Conservation (phyloP, 2,797 vertebrate genomes). For the Arnoldichthys spilopterus region DNA sequence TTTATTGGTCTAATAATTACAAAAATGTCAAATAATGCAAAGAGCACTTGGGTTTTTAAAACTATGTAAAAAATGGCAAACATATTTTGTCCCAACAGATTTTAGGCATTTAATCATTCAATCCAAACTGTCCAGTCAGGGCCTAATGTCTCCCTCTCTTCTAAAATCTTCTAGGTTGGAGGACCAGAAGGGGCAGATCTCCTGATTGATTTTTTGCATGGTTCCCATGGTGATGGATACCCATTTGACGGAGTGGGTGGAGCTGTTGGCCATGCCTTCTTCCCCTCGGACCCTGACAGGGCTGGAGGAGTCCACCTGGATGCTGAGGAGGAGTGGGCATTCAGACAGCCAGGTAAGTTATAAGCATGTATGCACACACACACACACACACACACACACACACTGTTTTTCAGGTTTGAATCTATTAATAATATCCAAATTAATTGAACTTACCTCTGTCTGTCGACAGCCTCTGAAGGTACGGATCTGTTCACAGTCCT, state of each 20-base stretch:
- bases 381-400: background rate
- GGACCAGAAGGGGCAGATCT: conserved; percentile 70
- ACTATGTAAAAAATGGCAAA: too few relatives aligned
- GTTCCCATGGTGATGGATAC: conserved; percentile 77
- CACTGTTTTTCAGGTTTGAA: background rate
- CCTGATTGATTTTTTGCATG: conserved; percentile 75
- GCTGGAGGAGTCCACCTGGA: conserved; percentile 79
- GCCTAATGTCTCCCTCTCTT: background rate
- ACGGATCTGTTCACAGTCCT: conserved; percentile 79
- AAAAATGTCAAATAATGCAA: too few relatives aligned
- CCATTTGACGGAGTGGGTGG: conserved; percentile 80
- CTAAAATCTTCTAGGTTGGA: conserved; percentile 67
- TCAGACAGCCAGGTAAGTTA: conserved; percentile 74
- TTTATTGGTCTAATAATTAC: too few relatives aligned
- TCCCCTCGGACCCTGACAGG: conserved; percentile 75
- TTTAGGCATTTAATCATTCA: background rate
- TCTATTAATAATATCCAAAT: background rate
- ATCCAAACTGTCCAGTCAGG: background rate
- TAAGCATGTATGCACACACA: background rate
- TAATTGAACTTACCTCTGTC: background rate
- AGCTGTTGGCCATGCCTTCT: conserved; percentile 81
- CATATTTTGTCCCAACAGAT: too few relatives aligned
- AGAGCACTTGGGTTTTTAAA: too few relatives aligned
- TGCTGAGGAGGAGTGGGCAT: conserved; percentile 78
- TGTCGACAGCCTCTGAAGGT: conserved; percentile 67